Percentiles rank a stretch among this genome's conserved stretches.
Evolutionary conservation across 2,113 vertebrate genomes (phyloP).

Genomic region (Rissa tridactyla): DNA sequence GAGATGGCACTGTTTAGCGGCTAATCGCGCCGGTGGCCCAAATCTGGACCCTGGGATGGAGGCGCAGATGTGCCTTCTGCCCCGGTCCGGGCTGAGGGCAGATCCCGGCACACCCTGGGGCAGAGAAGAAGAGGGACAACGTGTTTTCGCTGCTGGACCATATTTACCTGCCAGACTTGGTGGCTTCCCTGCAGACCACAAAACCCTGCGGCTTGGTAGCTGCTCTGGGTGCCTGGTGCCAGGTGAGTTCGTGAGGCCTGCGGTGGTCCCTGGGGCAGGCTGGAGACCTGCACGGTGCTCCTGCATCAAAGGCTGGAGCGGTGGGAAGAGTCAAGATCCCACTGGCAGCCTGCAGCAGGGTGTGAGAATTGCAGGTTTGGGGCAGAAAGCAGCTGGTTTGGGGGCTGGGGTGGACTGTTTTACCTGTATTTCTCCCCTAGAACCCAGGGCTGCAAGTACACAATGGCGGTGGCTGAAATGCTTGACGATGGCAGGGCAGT

Average conservation of each 20-base stretch:
- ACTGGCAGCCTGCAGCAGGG: not conserved
- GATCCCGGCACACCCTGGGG: not conserved
- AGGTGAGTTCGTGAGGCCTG: not conserved
- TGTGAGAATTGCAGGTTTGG: fast-evolving
- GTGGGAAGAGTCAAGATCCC: not conserved
- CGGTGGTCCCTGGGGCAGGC: not conserved
- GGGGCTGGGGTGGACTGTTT: not conserved
- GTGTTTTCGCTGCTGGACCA: not conserved
- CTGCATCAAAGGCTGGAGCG: fast-evolving
- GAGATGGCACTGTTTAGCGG: slow-evolving; percentile 65
- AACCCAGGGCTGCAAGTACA: not conserved
- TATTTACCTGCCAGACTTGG: not conserved
- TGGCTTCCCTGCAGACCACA: not conserved
- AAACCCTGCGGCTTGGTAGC: not conserved
- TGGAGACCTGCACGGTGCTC: not conserved
- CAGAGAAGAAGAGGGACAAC: not conserved
- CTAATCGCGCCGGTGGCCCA: not conserved
- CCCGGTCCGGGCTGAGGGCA: not conserved
- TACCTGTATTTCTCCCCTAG: not conserved
- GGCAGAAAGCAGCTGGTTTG: not conserved
- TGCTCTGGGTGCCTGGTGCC: not conserved
- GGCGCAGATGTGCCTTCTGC: not conserved
- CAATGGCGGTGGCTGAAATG: fast-evolving
- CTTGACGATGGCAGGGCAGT: not conserved
- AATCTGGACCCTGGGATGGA: fast-evolving